phyloP scores from a whole-genome alignment of 2,113 vertebrate species.

The Syngnathus scovelli region DNA sequence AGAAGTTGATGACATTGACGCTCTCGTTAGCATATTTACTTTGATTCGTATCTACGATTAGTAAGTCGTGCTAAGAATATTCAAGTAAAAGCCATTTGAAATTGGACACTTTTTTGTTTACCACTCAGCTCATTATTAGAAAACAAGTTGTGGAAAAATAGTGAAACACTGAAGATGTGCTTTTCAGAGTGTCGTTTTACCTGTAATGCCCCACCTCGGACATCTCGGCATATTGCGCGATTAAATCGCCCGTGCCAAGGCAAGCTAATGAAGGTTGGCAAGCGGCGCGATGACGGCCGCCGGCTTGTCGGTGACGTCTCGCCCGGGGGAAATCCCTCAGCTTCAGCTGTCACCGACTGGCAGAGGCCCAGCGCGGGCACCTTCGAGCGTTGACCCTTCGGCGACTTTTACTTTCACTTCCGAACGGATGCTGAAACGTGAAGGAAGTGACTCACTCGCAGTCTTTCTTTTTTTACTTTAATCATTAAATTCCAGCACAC shows the following conservation, averaged over 20 bases:
- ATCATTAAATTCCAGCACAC: slow-evolving; percentile 50
- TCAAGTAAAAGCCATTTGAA: no score
- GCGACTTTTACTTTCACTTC: slow-evolving; percentile 3
- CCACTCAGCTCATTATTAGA: no score
- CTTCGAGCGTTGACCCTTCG: slow-evolving; percentile 35
- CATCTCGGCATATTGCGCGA: neutral
- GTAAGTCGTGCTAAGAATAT: no score
- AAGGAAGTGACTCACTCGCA: slow-evolving; percentile 1
- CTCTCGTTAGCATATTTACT: slow-evolving; percentile 29
- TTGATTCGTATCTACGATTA: slow-evolving; percentile 13
- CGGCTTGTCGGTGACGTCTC: slow-evolving; percentile 42
- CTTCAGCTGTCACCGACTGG: slow-evolving; percentile 50
- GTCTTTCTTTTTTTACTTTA: slow-evolving; percentile 36
- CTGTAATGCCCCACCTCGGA: no score
- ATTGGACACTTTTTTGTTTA: no score
- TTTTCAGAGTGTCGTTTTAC: no score
- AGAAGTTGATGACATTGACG: slow-evolving; percentile 49
- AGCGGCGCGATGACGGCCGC: slow-evolving; percentile 8
- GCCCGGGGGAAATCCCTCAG: slow-evolving; percentile 43
- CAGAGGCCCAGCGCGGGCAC: slow-evolving; percentile 26
- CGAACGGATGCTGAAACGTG: neutral
- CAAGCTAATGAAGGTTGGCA: slow-evolving; percentile 43
- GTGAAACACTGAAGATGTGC: no score
- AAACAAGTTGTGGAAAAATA: no score
- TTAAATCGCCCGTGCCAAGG: slow-evolving; percentile 17